phyloP scores from a whole-genome alignment of 2,113 vertebrate genomes.

The Pantherophis guttatus region DNA sequence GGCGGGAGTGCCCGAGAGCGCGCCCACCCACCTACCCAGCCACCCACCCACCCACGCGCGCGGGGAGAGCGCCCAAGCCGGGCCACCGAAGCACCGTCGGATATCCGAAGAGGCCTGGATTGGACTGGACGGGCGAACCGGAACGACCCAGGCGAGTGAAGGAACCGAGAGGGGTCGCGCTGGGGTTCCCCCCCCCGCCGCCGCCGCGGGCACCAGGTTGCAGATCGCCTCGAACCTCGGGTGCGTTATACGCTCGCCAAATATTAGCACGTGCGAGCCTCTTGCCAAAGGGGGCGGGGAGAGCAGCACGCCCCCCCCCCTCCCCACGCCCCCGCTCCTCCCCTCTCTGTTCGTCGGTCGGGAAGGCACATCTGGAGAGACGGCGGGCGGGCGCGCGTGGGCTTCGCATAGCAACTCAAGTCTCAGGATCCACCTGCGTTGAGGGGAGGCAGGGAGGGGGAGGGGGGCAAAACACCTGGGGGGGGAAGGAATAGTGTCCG shows the following conservation, averaged over 20 bases:
- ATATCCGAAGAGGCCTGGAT: background rate
- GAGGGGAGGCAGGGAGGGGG: background rate
- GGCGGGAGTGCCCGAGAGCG: background rate
- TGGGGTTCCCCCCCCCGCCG: too few species aligned
- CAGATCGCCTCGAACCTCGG: background rate
- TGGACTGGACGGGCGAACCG: background rate
- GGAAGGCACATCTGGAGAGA: background rate
- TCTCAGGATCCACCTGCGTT: background rate
- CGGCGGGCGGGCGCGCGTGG: background rate
- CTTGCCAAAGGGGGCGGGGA: background rate
- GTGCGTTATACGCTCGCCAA: background rate
- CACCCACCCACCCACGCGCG: background rate
- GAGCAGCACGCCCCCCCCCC: background rate
- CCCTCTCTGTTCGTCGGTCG: accelerated
- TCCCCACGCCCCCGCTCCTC: accelerated
- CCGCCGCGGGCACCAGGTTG: background rate
- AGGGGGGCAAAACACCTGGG: background rate
- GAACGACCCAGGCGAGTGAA: background rate
- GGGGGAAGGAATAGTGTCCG: too few species aligned
- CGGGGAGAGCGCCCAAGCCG: background rate
- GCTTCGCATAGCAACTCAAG: background rate
- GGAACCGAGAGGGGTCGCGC: too few species aligned
- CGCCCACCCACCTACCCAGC: background rate
- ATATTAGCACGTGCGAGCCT: conserved; percentile 16
- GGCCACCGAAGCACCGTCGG: background rate